These are phyloP conservation scores for Cerastis leucographa DNA, from an alignment of 2,888 invertebrate species.

Conservation along the genomic window DNA sequence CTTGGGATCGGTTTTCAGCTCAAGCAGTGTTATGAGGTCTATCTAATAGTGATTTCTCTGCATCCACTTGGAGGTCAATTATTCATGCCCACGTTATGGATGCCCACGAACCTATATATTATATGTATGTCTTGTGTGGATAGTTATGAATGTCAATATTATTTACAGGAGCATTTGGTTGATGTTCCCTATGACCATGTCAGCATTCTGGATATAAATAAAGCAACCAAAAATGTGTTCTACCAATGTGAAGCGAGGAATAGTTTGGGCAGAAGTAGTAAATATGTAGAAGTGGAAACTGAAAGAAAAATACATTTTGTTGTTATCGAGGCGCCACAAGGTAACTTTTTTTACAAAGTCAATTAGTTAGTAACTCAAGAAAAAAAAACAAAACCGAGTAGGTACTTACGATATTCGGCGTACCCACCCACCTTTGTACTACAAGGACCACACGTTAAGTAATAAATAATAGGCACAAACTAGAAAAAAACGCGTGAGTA, in stretches of 20 bases:
- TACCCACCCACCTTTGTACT: too few species aligned
- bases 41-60: not conserved
- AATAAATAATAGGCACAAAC: not conserved
- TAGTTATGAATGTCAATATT: not conserved
- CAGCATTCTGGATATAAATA: slow-evolving; percentile 71
- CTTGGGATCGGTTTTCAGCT: too few species aligned
- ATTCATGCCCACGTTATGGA: too few species aligned
- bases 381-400: too few species aligned
- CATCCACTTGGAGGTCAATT: not conserved
- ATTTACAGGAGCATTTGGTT: slow-evolving; percentile 67
- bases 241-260: slow-evolving; percentile 77
- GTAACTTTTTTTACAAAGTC: slow-evolving; percentile 57
- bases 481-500: not conserved
- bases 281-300: slow-evolving; percentile 64
- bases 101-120: too few species aligned
- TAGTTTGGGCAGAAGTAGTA: slow-evolving; percentile 54
- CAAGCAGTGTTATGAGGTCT: not conserved
- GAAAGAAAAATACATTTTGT: slow-evolving; percentile 62
- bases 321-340: slow-evolving; percentile 65
- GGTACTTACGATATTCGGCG: too few species aligned
- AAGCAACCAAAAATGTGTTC: slow-evolving; percentile 66
- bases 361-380: not conserved
- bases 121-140: not conserved
- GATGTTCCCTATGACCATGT: slow-evolving; percentile 76
- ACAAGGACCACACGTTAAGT: too few species aligned